Evolutionary conservation across 1,140 invertebrate genomes (phyloP), one percentile per base, ranked within the genome.

Genomic region (Dinoponera quadriceps): DNA sequence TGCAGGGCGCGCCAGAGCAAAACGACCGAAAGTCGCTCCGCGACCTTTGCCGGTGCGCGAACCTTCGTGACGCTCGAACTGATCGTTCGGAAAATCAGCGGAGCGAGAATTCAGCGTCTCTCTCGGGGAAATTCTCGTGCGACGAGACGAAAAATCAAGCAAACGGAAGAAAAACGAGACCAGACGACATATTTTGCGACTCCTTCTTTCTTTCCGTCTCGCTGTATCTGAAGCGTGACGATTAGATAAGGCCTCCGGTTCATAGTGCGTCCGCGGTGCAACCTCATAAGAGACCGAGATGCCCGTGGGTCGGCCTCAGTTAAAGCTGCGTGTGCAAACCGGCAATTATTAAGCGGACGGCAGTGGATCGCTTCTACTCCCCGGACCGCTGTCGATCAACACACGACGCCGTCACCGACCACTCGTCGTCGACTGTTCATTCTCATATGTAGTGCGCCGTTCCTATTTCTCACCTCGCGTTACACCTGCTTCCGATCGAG

Each of bases 241-340:
- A 94, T 94, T 94, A 94, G 93, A 94, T 94, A 94, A 94, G 92
- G 81, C 72, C 38, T 83, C 81, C 91, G 91, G 93, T 94, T 94
- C 93, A 94, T 94, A 94, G 93, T 94, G 91, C 93, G 92, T 84
- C 68, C 85, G 90, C 87, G 92, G 92, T 91, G 91, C 90, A 91
- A 92, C 85, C 89, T 91, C 93, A 94, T 94, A 94, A 94, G 93
- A 94, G 90, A 91, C 90, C 88, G 87, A 72, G 92, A 93, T 90
- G 88, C 44, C 72, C 57, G 85, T 85, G 84, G 83, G 68, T 48
- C 86, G 73, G 87, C 69, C 86, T 93, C 92, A 94, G 93, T 94
- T 87, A 84, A 90, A 86, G 86, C 88, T 90, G 88, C 82, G 90
- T 91, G 75, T 90, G 89, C 89, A 87, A 71, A 74, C 77, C 86